Percentiles rank a stretch among this genome's conserved stretches.
These are phyloP conservation scores for Atlantisia rogersi DNA, from an alignment of 2,113 vertebrate species.

Conservation along the genomic window DNA sequence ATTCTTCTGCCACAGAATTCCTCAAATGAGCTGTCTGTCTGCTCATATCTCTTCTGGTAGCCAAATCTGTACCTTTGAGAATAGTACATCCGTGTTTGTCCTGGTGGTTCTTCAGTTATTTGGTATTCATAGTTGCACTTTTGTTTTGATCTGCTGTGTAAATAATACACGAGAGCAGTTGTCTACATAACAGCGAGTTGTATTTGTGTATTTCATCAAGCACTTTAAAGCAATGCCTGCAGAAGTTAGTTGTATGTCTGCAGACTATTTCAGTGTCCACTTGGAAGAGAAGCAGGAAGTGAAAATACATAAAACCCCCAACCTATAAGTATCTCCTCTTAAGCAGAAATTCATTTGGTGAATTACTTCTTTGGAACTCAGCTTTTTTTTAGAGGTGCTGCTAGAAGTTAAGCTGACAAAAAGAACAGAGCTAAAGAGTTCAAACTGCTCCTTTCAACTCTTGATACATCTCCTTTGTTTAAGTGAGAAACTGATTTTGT, in stretches of 20 bases:
- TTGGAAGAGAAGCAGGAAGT: not conserved
- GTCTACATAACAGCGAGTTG: rapidly evolving
- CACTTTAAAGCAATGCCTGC: not conserved
- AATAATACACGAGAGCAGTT: not conserved
- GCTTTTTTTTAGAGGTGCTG: not conserved
- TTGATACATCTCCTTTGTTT: not conserved
- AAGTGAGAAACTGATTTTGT: not conserved
- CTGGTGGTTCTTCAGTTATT: not conserved
- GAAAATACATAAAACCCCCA: not conserved
- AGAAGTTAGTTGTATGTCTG: not conserved
- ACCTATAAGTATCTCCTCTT: not conserved
- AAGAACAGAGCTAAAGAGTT: not conserved
- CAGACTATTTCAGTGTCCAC: not conserved
- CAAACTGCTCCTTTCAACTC: not conserved
- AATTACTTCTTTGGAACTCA: not conserved
- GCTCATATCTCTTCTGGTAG: not conserved
- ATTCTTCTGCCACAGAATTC: not conserved
- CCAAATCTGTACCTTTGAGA: not conserved
- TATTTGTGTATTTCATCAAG: not conserved
- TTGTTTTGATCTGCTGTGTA: constrained; percentile 9
- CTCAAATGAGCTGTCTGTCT: not conserved
- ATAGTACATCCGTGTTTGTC: not conserved
- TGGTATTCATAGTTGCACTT: not conserved
- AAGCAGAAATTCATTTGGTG: not conserved
- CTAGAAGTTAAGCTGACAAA: not conserved